phyloP scores from a whole-genome alignment of 37 sponge, comb jelly and placozoan genomes.

The Lycopodina hypogea region DNA sequence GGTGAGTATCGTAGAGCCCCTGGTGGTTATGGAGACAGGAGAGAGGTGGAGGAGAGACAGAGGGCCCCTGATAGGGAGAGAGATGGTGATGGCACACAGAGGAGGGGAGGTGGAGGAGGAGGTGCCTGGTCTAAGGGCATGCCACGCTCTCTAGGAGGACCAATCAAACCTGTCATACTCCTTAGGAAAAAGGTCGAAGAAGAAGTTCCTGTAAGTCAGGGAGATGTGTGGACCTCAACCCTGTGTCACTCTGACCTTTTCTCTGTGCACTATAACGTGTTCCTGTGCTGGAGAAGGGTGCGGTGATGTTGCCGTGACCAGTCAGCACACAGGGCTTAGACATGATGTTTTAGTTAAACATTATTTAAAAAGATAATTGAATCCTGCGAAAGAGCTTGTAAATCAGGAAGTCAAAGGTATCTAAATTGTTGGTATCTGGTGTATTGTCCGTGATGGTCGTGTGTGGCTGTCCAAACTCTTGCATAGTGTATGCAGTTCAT shows the following conservation, averaged over 20 bases:
- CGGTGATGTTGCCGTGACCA: no score
- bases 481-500: no score
- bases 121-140: conserved; percentile 42
- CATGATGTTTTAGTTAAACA: no score
- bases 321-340: no score
- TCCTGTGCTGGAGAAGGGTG: no score
- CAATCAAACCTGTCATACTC: conserved; percentile 2
- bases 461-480: no score
- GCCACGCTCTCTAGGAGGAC: conserved; percentile 11
- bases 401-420: no score
- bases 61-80: neutral
- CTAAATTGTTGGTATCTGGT: no score
- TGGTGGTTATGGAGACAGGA: neutral
- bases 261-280: neutral
- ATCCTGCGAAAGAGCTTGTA: no score
- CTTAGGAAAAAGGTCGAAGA: conserved; percentile 34
- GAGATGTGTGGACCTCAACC: neutral
- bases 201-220: conserved; percentile 8
- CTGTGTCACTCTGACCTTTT: no score
- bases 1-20: neutral
- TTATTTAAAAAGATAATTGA: no score
- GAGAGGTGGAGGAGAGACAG: neutral
- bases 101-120: neutral
- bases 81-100: neutral
- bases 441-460: no score